Evolutionary conservation across 2,113 vertebrate genomes (phyloP).

Genomic region (Ginglymostoma cirratum): DNA sequence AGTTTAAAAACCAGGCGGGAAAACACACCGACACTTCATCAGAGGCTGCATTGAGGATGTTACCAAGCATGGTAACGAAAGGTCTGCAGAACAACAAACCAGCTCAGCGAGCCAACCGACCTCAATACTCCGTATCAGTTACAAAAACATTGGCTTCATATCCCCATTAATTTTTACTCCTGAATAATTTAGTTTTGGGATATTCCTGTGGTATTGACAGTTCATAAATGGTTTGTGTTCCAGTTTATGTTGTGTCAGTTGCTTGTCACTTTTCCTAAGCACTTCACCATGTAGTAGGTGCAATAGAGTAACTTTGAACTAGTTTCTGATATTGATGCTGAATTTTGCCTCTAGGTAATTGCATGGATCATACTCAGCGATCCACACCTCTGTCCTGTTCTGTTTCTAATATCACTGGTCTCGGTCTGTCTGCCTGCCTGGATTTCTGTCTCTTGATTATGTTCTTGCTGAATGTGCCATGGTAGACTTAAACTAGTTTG

Average conservation of each 20-base stretch:
- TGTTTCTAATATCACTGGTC: not conserved
- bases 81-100: too few relatives aligned
- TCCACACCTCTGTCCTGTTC: not conserved
- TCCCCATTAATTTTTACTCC: not conserved
- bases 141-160: not conserved
- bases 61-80: too few relatives aligned
- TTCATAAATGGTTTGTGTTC: not conserved
- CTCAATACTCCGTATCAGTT: not conserved
- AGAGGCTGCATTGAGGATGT: too few relatives aligned
- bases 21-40: too few relatives aligned
- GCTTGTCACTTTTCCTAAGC: not conserved
- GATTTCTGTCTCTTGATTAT: not conserved
- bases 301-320: not conserved
- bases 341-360: not conserved
- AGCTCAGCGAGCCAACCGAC: too few relatives aligned
- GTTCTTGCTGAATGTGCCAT: not conserved
- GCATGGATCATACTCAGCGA: not conserved
- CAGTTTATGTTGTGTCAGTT: not conserved
- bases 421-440: not conserved
- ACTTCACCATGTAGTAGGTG: not conserved
- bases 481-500: not conserved
- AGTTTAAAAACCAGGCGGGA: too few relatives aligned
- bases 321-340: not conserved
- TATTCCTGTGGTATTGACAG: not conserved
- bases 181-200: not conserved